Conservation (phyloP, 2,113 vertebrate genomes). For the Fregetta grallaria region DNA sequence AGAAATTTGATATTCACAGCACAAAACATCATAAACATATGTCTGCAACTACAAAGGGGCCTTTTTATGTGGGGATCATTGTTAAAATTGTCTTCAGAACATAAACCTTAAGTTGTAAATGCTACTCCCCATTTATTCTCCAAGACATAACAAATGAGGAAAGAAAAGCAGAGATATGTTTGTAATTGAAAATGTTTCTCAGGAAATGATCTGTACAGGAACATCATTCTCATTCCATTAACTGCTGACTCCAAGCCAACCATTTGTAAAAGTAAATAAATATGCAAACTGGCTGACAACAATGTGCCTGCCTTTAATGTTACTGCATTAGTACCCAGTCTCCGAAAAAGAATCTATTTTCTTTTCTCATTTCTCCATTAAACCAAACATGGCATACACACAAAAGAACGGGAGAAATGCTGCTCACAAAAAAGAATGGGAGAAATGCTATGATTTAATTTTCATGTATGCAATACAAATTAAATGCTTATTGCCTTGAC, state of each 20-base stretch:
- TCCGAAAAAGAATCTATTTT: conserved; percentile 65
- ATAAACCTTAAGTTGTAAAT: conserved; percentile 67
- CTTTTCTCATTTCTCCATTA: conserved; percentile 66
- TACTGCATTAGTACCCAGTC: conserved; percentile 68
- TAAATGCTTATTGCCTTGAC: conserved; percentile 31
- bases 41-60: conserved; percentile 50
- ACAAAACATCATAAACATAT: conserved; percentile 62
- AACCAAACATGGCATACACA: conserved; percentile 52
- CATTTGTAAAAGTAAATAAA: conserved; percentile 80
- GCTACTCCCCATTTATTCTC: conserved; percentile 66
- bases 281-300: conserved; percentile 74
- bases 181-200: conserved; percentile 80
- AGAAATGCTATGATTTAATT: conserved; percentile 49
- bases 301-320: conserved; percentile 62
- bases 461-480: conserved; percentile 39
- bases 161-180: conserved; percentile 76
- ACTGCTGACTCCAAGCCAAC: conserved; percentile 78
- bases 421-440: not conserved
- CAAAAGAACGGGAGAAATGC: conserved; percentile 14
- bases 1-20: conserved; percentile 62
- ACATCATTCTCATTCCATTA: conserved; percentile 81
- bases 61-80: conserved; percentile 55
- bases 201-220: conserved; percentile 79
- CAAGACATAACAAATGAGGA: conserved; percentile 72
- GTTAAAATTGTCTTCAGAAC: conserved; percentile 71